These are phyloP conservation scores for Picus viridis DNA, from an alignment of 2,797 vertebrate species.

Conservation along the genomic window DNA sequence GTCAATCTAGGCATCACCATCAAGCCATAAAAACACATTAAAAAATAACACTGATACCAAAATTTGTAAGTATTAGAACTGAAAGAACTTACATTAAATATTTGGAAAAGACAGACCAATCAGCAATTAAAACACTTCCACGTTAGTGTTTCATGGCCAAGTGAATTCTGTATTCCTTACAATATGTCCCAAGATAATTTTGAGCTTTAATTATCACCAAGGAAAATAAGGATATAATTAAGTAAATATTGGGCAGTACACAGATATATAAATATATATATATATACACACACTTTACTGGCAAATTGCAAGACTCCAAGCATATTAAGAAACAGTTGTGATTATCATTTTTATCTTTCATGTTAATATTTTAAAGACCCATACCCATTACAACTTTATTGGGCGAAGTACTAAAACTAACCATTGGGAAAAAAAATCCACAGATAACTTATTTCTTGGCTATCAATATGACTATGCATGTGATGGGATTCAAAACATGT, in stretches of 20 bases:
- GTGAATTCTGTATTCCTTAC: neutral
- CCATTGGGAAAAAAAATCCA: neutral
- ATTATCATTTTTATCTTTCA: neutral
- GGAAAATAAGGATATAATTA: neutral
- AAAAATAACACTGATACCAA: neutral
- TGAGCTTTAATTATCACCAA: neutral
- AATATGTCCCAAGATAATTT: neutral
- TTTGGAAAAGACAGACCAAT: neutral
- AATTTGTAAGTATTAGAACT: neutral
- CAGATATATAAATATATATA: neutral
- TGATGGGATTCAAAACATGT: neutral
- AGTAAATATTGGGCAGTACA: neutral
- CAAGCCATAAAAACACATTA: neutral
- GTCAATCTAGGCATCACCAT: neutral
- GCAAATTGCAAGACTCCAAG: neutral
- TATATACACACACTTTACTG: neutral
- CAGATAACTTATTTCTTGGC: neutral
- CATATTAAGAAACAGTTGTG: neutral
- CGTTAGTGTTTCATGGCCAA: neutral
- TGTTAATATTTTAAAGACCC: neutral
- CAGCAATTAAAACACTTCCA: neutral
- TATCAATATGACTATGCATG: neutral
- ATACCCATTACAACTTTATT: neutral
- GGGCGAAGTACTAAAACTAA: neutral
- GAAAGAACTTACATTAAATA: neutral